A percentile compares a stretch with the other conserved stretches of the same genome.
Conservation (phyloP, 1,140 invertebrate species). For the Drosophila sturtevanti region DNA sequence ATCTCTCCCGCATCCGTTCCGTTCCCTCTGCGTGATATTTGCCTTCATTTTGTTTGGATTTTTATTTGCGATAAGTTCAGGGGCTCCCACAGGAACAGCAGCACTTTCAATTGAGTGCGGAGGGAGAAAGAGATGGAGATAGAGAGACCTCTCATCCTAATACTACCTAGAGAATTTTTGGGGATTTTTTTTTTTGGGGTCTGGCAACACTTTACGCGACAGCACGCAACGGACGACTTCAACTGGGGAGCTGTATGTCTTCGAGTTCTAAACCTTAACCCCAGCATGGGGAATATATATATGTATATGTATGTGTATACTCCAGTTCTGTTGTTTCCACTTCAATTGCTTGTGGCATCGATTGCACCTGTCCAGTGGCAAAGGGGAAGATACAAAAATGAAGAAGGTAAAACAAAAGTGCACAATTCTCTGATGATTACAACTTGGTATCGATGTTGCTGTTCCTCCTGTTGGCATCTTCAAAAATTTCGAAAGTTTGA, state of each 20-base stretch:
- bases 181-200: too few relatives aligned
- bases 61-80: conserved; percentile 45
- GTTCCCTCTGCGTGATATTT: conserved; percentile 46
- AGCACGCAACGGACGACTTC: conserved; percentile 36
- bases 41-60: conserved; percentile 15
- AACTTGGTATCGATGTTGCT: conserved; percentile 68
- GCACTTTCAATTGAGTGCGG: conserved; percentile 64
- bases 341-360: conserved; percentile 68
- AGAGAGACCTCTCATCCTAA: too few relatives aligned
- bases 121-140: too few relatives aligned
- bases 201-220: conserved; percentile 19
- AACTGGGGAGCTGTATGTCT: conserved; percentile 26
- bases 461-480: conserved; percentile 41
- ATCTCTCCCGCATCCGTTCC: conserved; percentile 1
- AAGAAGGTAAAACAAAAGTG: conserved; percentile 45
- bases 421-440: conserved; percentile 65
- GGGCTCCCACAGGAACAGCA: conserved; percentile 35
- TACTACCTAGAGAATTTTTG: conserved; percentile 40
- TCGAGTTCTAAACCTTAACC: conserved; percentile 9
- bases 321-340: conserved; percentile 39
- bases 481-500: conserved; percentile 44
- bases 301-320: too few relatives aligned
- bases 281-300: conserved; percentile 7
- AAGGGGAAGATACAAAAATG: conserved; percentile 25
- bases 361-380: conserved; percentile 50